Conservation (phyloP, 2,113 vertebrate species). For the Chloropsis hardwickii region DNA sequence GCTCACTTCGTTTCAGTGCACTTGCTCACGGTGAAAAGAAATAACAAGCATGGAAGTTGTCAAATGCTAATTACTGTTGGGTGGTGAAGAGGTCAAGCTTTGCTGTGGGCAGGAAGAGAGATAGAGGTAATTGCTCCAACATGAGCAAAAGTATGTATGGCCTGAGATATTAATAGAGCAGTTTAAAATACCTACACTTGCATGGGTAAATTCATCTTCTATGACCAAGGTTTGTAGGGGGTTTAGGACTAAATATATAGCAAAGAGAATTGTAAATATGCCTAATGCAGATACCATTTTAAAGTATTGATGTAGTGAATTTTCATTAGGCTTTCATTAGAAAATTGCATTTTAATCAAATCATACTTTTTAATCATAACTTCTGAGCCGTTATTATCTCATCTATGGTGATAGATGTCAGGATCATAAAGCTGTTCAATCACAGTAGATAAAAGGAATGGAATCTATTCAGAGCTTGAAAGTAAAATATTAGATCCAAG, state of each 20-base stretch:
- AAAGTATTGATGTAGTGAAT: background rate
- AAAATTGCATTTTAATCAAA: background rate
- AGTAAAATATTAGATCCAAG: background rate
- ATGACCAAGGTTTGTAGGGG: background rate
- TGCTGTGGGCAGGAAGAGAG: background rate
- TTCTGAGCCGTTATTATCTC: background rate
- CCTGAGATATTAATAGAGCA: background rate
- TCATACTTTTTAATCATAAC: background rate
- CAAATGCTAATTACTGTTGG: background rate
- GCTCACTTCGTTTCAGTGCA: background rate
- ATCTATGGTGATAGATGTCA: background rate
- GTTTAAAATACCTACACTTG: background rate
- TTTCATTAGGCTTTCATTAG: background rate
- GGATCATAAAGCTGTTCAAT: background rate
- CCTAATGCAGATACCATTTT: background rate
- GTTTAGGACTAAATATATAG: background rate
- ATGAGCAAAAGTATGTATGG: background rate
- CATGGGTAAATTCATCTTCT: background rate
- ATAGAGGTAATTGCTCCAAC: background rate
- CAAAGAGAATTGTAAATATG: background rate
- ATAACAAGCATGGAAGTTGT: background rate
- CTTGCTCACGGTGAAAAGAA: background rate
- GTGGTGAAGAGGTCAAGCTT: background rate
- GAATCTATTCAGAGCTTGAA: background rate
- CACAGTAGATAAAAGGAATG: background rate